Base-by-base conservation (phyloP, 2,113 vertebrate genomes). In the Psilopogon haemacephalus region DNA sequence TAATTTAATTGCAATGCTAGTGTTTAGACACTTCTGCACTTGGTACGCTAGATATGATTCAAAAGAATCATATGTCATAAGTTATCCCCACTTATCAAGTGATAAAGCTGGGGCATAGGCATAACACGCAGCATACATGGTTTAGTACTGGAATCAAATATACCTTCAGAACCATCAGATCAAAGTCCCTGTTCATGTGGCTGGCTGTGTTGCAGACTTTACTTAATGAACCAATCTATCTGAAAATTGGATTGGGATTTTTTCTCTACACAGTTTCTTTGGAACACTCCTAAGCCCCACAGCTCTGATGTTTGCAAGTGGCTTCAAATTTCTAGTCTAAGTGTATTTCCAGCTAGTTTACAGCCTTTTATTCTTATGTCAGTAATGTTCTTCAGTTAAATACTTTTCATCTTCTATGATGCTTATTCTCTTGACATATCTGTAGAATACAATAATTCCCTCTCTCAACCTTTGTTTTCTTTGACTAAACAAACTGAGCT, bases 391-490 rank as follows among this genome's bases (percentile, higher is more conserved):
- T 89, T 90, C 65, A 81, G 72, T 84, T 90, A 90, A 95, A 94
- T 60, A 77, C 62, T 86, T 89, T 89, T 68, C 58, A 56, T 84
- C 58, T 81, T 90, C 81, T 92, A 81, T 84, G 54, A 54, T 84
- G 59, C 59, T 79, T 92, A 92, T 75, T 95, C 87, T 92, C 84
- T 95, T 91, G 87, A 89, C 87, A 72, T 89, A 84, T 84, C 81
- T 72, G 27, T 72, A 82, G 20, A 84, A 58, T 55, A 87, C 67
- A 89, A 60, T 82, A 90, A 95, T 94, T 94, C 77, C 55, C 55
- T 69, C 81, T 89, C 89, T 94, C 59, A 42, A 95, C 67, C 63
- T 94, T 75, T 87, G 74, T 91, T 95, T 95, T 92, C 84, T 88
- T 91, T 91, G 91, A 87, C 87, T 95, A 94, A 79, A 94, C 44